Evolutionary conservation across 2,888 invertebrate genomes (phyloP).

Genomic region (Pachymerium ferrugineum): DNA sequence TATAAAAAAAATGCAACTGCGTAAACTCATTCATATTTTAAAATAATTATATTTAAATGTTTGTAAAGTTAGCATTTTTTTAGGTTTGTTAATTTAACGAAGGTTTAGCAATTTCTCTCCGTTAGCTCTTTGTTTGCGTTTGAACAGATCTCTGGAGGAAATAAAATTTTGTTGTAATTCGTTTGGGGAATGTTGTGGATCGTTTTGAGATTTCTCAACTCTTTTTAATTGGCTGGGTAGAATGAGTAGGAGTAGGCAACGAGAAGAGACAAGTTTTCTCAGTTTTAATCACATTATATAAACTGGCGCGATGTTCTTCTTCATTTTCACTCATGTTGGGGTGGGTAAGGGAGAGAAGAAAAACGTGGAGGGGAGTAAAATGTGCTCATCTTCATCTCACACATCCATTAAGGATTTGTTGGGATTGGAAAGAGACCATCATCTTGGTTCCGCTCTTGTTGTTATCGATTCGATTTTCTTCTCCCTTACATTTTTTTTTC

Average conservation of each 20-base stretch:
- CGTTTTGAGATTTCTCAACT: conserved; percentile 25
- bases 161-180: conserved; percentile 24
- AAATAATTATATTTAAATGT: no score
- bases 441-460: conserved; percentile 21
- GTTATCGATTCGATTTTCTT: conserved; percentile 23
- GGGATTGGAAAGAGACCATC: conserved; percentile 25
- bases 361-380: conserved; percentile 13
- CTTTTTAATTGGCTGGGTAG: conserved; percentile 24
- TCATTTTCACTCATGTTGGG: not conserved
- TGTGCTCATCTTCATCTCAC: conserved; percentile 23
- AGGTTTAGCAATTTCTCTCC: conserved; percentile 9
- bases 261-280: conserved; percentile 18
- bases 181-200: conserved; percentile 22
- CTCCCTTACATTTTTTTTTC: not conserved
- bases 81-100: not conserved
- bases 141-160: not conserved
- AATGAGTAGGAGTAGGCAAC: conserved; percentile 20
- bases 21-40: no score
- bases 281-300: conserved; percentile 25
- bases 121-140: conserved; percentile 24
- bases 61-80: no score
- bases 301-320: conserved; percentile 3
- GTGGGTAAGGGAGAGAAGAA: not conserved
- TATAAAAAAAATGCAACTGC: no score
- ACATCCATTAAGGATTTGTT: conserved; percentile 24